These are phyloP conservation scores for Scaptomyza flava DNA, from an alignment of 2,888 invertebrate species.

Conservation along the genomic window DNA sequence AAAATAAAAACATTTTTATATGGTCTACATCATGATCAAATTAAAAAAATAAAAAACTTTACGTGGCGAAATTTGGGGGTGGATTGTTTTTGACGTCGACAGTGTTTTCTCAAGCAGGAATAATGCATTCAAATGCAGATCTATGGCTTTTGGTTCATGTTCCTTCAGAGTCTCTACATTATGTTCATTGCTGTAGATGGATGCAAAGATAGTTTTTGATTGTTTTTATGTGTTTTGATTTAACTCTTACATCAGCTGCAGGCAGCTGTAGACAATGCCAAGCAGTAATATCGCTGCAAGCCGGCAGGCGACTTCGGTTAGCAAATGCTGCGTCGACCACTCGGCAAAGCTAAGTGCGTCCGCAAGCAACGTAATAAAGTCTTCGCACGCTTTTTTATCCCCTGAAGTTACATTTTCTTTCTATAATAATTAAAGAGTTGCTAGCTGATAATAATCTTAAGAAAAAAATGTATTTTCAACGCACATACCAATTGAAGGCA, in stretches of 20 bases:
- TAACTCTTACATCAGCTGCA: conserved; percentile 23
- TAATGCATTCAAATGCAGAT: conserved; percentile 44
- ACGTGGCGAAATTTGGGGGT: conserved; percentile 39
- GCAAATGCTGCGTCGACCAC: conserved; percentile 27
- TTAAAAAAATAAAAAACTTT: neutral
- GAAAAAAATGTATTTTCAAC: neutral
- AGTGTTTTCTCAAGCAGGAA: conserved; percentile 27
- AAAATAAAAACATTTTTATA: neutral
- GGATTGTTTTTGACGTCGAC: neutral
- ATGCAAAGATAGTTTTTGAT: neutral
- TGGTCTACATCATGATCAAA: neutral
- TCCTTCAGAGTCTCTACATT: conserved; percentile 15
- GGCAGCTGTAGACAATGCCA: conserved; percentile 32
- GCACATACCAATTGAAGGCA: conserved; percentile 34
- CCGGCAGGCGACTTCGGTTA: conserved; percentile 31
- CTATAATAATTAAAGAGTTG: conserved; percentile 8
- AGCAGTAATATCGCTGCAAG: conserved; percentile 44
- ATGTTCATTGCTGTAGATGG: conserved; percentile 13
- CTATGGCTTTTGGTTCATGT: conserved; percentile 29
- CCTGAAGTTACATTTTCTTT: conserved; percentile 6
- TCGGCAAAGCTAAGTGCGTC: conserved; percentile 41
- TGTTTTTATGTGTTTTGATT: neutral
- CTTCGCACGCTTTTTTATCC: conserved; percentile 10
- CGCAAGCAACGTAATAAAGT: conserved; percentile 23
- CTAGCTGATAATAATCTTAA: neutral